Conservation (phyloP, 2,797 vertebrate genomes). For the Sorex maritimensis region DNA sequence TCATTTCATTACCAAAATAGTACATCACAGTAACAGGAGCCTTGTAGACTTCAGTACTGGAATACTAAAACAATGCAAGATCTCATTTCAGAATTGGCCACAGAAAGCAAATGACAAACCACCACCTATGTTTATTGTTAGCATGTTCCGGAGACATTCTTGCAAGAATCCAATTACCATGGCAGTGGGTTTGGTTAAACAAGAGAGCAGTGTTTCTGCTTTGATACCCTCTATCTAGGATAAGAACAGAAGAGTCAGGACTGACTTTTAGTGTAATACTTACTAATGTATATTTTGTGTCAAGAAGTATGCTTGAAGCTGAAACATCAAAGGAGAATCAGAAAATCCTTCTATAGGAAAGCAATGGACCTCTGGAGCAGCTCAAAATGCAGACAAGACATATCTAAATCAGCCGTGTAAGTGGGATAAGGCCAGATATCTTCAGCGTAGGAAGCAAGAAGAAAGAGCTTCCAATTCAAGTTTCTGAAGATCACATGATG, state of each 20-base stretch:
- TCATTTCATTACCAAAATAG: slow-evolving; percentile 41
- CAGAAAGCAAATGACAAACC: slow-evolving; percentile 1
- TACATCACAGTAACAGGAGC: not conserved
- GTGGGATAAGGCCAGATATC: not conserved
- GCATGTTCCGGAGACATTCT: not conserved
- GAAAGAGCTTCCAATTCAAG: no score
- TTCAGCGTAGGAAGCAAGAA: not conserved
- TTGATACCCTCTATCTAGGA: not conserved
- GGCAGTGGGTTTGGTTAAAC: not conserved
- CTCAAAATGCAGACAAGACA: not conserved
- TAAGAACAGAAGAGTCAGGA: no score
- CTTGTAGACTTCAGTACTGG: not conserved
- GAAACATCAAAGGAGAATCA: not conserved
- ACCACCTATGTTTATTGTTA: not conserved
- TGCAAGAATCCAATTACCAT: not conserved
- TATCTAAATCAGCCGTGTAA: not conserved
- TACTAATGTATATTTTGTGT: not conserved
- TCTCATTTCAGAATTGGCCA: slow-evolving; percentile 41
- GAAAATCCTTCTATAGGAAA: slow-evolving; percentile 5
- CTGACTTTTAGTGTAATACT: not conserved
- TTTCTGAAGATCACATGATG: no score
- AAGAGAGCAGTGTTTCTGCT: not conserved
- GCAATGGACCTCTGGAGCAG: not conserved
- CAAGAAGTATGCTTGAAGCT: not conserved
- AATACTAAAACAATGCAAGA: not conserved